phyloP scores from a whole-genome alignment of 2,113 vertebrate genomes.

The Crotalus horridus region DNA sequence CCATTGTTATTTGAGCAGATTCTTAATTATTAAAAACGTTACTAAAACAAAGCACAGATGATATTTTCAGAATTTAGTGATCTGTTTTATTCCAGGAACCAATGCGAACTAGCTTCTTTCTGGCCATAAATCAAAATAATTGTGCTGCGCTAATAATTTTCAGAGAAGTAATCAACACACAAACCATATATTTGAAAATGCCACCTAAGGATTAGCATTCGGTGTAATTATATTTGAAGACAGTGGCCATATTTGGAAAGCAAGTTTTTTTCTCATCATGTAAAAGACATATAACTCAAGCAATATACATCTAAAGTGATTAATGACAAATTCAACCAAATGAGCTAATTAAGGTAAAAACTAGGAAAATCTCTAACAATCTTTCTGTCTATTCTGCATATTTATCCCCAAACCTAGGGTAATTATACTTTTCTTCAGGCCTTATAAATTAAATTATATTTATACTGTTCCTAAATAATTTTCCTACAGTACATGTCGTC shows the following conservation, averaged over 20 bases:
- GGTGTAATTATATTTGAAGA: background rate
- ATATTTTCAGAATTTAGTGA: background rate
- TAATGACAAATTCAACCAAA: background rate
- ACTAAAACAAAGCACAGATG: background rate
- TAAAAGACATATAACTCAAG: background rate
- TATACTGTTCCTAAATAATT: background rate
- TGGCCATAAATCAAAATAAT: slow-evolving; percentile 2
- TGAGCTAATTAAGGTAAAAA: background rate
- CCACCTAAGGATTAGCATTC: background rate
- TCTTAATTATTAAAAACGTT: background rate
- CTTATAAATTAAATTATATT: background rate
- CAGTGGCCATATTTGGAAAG: background rate
- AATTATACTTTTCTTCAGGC: background rate
- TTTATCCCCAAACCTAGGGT: background rate
- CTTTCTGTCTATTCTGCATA: background rate
- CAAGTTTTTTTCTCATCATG: background rate
- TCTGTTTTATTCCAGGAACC: background rate
- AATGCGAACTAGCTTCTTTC: background rate
- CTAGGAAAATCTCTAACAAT: background rate
- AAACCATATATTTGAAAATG: background rate
- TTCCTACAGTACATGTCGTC: background rate
- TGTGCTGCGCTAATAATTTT: slow-evolving; percentile 3
- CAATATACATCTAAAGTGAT: background rate
- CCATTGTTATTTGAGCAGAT: background rate
- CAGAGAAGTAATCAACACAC: background rate